Conservation (phyloP, 1,140 invertebrate species). For the Solen grandis region DNA sequence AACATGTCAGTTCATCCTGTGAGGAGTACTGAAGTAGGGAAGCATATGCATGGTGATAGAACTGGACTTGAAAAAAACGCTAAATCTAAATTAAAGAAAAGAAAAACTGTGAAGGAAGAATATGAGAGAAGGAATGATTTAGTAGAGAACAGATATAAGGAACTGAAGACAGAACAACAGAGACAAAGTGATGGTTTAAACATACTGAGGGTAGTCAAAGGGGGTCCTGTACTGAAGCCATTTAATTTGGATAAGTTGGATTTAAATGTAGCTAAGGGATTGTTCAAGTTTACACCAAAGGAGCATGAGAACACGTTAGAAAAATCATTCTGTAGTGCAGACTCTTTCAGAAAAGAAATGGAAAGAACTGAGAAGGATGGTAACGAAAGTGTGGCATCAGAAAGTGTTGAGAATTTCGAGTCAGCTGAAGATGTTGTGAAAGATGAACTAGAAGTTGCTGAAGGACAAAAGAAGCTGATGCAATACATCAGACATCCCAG, state of each 20-base stretch:
- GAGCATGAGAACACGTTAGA: not conserved
- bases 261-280: not conserved
- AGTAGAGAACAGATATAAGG: slow-evolving; percentile 5
- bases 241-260: not conserved
- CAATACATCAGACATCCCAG: not conserved
- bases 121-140: slow-evolving; percentile 39
- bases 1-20: no score
- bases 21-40: no score
- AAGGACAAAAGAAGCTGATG: not conserved
- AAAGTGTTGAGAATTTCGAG: no score
- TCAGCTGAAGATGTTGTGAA: not conserved
- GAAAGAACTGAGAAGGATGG: no score
- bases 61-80: slow-evolving; percentile 9
- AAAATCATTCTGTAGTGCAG: not conserved
- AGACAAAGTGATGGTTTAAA: not conserved
- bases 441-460: not conserved
- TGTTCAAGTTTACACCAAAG: slow-evolving; percentile 13
- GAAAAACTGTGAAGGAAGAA: slow-evolving; percentile 25
- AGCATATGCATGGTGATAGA: no score
- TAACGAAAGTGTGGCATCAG: no score
- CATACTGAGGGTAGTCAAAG: not conserved
- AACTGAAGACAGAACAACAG: not conserved
- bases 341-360: not conserved
- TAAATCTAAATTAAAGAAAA: slow-evolving; percentile 20
- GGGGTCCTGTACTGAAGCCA: not conserved